phyloP scores from a whole-genome alignment of 2,797 vertebrate genomes.

The Saxicola maurus region DNA sequence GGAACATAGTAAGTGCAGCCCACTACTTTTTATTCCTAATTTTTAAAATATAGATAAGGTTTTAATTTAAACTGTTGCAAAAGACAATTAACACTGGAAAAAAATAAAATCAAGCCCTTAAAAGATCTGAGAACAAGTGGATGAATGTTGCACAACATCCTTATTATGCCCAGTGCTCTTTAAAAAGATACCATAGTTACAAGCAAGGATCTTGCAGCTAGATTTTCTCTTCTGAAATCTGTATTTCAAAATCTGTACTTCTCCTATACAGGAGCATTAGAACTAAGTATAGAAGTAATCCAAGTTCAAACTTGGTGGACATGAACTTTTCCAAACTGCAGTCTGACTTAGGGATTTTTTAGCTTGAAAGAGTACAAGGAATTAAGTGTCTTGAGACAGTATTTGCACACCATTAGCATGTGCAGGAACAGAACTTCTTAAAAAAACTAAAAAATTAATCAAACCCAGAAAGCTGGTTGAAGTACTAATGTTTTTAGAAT shows the following conservation, averaged over 20 bases:
- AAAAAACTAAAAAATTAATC: background rate
- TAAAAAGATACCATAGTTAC: background rate
- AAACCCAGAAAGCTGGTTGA: background rate
- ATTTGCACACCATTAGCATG: background rate
- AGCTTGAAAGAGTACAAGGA: background rate
- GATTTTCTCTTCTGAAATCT: background rate
- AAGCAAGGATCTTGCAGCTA: background rate
- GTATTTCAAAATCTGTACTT: background rate
- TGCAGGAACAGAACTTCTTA: background rate
- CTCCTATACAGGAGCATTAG: background rate
- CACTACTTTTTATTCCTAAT: background rate
- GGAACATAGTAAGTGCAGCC: background rate
- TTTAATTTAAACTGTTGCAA: background rate
- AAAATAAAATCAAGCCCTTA: background rate
- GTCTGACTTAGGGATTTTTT: background rate
- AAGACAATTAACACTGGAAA: background rate
- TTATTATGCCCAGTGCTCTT: background rate
- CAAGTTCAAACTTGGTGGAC: background rate
- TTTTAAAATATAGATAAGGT: background rate
- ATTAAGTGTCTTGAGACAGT: background rate
- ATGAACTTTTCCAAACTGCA: background rate
- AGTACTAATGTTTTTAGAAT: background rate
- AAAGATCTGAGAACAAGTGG: background rate
- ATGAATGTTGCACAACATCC: background rate
- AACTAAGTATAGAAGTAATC: conserved; percentile 13